A percentile compares a stretch with the other conserved stretches of the same genome.
These are phyloP conservation scores for Lutjanus campechanus DNA, from an alignment of 2,797 vertebrate genomes.

Conservation along the genomic window DNA sequence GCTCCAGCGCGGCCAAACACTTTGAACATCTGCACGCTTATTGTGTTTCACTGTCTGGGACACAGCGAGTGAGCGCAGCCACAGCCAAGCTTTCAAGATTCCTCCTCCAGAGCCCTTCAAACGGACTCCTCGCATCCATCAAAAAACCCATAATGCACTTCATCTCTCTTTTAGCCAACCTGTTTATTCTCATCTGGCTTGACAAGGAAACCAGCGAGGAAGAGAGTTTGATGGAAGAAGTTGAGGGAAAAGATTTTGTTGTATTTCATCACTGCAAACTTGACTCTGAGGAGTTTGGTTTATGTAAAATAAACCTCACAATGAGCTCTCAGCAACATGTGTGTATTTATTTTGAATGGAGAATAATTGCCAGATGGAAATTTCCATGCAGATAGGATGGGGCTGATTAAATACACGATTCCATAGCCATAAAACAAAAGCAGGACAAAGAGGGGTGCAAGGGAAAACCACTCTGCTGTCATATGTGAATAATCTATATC, in stretches of 20 bases:
- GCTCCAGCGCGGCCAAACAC: slow-evolving; percentile 73
- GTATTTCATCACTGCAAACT: slow-evolving; percentile 50
- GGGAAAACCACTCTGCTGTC: slow-evolving; percentile 46
- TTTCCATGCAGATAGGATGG: slow-evolving; percentile 77
- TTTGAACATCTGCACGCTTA: slow-evolving; percentile 85
- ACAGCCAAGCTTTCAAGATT: slow-evolving; percentile 76
- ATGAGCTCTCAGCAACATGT: slow-evolving; percentile 57
- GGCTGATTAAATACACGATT: slow-evolving; percentile 74
- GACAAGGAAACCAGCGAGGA: slow-evolving; percentile 52
- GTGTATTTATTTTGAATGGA: slow-evolving; percentile 71
- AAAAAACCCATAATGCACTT: slow-evolving; percentile 73
- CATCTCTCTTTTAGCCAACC: slow-evolving; percentile 63
- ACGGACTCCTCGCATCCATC: slow-evolving; percentile 69
- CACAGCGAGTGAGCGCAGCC: slow-evolving; percentile 56
- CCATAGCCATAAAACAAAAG: slow-evolving; percentile 62
- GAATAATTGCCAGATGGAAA: slow-evolving; percentile 80
- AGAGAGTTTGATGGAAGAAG: slow-evolving; percentile 52
- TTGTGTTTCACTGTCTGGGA: slow-evolving; percentile 83
- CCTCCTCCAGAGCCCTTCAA: slow-evolving; percentile 71
- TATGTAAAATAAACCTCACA: slow-evolving; percentile 66
- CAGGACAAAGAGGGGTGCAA: slow-evolving; percentile 32
- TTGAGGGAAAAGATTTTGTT: slow-evolving; percentile 54
- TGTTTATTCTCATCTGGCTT: slow-evolving; percentile 71
- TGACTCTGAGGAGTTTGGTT: slow-evolving; percentile 52
- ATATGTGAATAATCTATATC: slow-evolving; percentile 71